Evolutionary conservation across 2,888 invertebrate genomes (phyloP), one percentile per base, ranked within the genome.

Genomic region (Linnaemya tessellans): DNA sequence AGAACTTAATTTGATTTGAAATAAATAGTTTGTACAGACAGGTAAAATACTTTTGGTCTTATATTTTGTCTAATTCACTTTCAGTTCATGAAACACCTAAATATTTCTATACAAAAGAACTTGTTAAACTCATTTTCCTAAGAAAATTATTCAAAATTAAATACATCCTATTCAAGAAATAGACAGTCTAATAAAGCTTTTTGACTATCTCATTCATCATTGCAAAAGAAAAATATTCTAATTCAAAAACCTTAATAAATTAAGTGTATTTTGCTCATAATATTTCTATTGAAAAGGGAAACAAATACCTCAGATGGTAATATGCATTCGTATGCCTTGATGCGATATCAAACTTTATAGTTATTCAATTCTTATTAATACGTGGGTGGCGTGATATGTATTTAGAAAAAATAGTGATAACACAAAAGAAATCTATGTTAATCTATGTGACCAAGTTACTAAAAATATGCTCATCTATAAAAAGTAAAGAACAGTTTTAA

Each of bases 201-300:
- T 51, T 74, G 7, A 62, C 22, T 62, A 62, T 60, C 11, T 9
- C 18, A 25, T 64, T 25, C 30, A n/a, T 30, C 8, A 22, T 15
- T 1, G 5, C 11, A 35, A 35, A 7, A 9, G 20, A 60, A 49
- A 56, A 15, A 62, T 62, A 51, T 51, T 41, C 11, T 46, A n/a
- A 58, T 58, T 20, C 20, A 30, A 35, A 65, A 41, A 56, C 56
- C 56, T 77, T 77, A 77, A 77, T 75, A 75, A 77, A 67, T 67
- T 65, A 58, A 65, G 18, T 67, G 20, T 22, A 15, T 51, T 62
- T 60, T 30, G 15, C 41, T 41, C 41, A 49, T 51, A 60, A 51
- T 41, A 41, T 62, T 62, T 70, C 20, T 51, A 20, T 22, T 25
- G 15, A 41, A 41, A 60, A 62, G 41, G 49, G n/a, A 43, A 62